A percentile compares a stretch with the other conserved stretches of the same genome.
Conservation (phyloP, 2,888 invertebrate genomes). For the Pachliopta kotzebuea region DNA sequence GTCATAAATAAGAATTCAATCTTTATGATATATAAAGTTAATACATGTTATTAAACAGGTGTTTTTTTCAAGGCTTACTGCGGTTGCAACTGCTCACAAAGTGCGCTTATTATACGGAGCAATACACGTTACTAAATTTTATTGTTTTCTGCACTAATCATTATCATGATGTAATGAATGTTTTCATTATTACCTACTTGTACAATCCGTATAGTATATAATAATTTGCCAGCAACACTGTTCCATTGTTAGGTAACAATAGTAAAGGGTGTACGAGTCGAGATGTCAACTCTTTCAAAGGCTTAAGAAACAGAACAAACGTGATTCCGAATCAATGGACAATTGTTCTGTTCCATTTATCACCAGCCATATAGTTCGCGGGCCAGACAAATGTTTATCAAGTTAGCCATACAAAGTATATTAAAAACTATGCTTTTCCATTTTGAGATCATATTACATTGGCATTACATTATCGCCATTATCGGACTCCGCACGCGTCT, state of each 20-base stretch:
- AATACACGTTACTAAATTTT: no score
- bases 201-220: not conserved
- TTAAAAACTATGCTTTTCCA: conserved; percentile 1
- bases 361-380: conserved; percentile 43
- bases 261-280: conserved; percentile 14
- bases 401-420: conserved; percentile 7
- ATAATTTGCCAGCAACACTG: conserved; percentile 2
- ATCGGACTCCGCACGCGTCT: conserved; percentile 68
- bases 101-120: no score
- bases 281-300: conserved; percentile 40
- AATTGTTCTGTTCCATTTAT: conserved; percentile 55
- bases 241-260: conserved; percentile 5
- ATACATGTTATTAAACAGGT: not conserved
- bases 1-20: no score
- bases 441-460: conserved; percentile 36
- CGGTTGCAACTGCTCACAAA: no score
- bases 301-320: conserved; percentile 46
- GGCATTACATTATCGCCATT: conserved; percentile 47
- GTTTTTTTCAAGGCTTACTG: not conserved
- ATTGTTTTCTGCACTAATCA: conserved; percentile 14
- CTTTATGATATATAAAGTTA: no score
- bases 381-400: conserved; percentile 26
- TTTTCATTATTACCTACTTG: conserved; percentile 3
- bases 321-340: conserved; percentile 54
- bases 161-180: not conserved